Evolutionary conservation across 30 jellyfish, hydroid and myxozoan species (phyloP).

Genomic region (Cassiopea xamachana): DNA sequence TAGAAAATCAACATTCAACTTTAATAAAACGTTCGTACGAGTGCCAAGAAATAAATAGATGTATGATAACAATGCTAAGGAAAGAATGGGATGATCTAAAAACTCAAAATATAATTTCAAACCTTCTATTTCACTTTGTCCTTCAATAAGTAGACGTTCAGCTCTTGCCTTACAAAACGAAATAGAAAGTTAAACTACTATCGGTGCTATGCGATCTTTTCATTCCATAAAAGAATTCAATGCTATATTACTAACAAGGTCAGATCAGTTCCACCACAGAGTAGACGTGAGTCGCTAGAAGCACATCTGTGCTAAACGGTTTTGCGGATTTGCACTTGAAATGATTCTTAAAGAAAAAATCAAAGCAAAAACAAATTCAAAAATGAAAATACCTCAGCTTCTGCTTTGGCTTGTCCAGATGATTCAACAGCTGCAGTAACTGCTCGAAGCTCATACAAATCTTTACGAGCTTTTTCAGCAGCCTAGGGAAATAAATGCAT

Average conservation of each 20-base stretch:
- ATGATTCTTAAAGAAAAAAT: no score
- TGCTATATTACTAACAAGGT: no score
- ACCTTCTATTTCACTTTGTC: constrained; percentile 94
- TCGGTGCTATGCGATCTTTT: not conserved
- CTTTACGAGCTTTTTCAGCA: constrained; percentile 87
- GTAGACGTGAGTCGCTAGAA: no score
- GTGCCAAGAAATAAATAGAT: no score
- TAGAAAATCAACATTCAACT: no score
- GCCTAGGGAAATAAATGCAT: constrained; percentile 59
- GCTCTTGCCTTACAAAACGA: constrained; percentile 85
- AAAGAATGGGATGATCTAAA: not conserved
- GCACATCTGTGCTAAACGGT: no score
- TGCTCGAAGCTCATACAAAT: constrained; percentile 90
- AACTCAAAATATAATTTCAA: not conserved
- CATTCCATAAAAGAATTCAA: no score
- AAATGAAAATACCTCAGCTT: constrained; percentile 78
- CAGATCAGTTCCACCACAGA: no score
- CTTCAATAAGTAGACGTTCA: constrained; percentile 88
- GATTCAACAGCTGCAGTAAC: constrained; percentile 98
- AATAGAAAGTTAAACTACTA: not conserved
- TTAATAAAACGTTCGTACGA: no score
- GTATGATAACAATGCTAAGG: no score
- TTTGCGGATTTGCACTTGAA: no score
- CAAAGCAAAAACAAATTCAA: no score
- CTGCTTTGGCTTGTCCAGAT: constrained; percentile 95